Conservation (phyloP, 1,140 invertebrate species). For the Drusus annulatus region DNA sequence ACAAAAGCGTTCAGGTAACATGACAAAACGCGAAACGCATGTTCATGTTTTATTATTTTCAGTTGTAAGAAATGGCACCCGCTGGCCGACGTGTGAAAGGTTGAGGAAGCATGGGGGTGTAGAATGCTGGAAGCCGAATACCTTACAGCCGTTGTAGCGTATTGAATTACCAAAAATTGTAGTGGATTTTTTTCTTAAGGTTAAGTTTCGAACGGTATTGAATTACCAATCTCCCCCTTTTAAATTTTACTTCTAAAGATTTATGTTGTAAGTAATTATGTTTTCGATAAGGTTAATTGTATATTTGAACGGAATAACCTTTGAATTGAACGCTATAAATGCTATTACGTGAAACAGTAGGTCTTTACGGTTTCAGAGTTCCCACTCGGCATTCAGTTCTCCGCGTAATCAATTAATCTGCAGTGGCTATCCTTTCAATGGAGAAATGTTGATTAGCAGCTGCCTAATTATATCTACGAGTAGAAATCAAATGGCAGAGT, state of each 20-base stretch:
- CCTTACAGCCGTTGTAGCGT: neutral
- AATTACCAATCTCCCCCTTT: constrained; percentile 15
- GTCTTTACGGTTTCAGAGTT: too few relatives aligned
- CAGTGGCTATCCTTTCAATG: constrained; percentile 16
- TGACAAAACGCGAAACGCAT: too few relatives aligned
- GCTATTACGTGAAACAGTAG: too few relatives aligned
- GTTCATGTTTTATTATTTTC: too few relatives aligned
- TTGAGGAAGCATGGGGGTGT: too few relatives aligned
- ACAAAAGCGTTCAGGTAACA: too few relatives aligned
- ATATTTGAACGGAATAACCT: too few relatives aligned
- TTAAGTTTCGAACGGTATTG: constrained; percentile 16
- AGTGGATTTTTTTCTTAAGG: constrained; percentile 16
- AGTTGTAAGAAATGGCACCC: too few relatives aligned
- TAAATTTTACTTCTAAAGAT: constrained; percentile 21
- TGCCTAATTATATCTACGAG: constrained; percentile 27
- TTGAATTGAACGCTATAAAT: too few relatives aligned
- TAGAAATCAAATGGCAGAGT: neutral
- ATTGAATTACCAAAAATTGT: constrained; percentile 1
- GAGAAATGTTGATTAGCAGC: constrained; percentile 25
- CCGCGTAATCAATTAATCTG: constrained; percentile 8
- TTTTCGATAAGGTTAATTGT: too few relatives aligned
- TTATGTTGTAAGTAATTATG: neutral
- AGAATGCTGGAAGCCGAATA: constrained; percentile 10
- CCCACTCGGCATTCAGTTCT: neutral
- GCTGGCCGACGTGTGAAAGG: too few relatives aligned